Base-by-base conservation (phyloP, 2,888 invertebrate species). In the Corythucha ciliata region DNA sequence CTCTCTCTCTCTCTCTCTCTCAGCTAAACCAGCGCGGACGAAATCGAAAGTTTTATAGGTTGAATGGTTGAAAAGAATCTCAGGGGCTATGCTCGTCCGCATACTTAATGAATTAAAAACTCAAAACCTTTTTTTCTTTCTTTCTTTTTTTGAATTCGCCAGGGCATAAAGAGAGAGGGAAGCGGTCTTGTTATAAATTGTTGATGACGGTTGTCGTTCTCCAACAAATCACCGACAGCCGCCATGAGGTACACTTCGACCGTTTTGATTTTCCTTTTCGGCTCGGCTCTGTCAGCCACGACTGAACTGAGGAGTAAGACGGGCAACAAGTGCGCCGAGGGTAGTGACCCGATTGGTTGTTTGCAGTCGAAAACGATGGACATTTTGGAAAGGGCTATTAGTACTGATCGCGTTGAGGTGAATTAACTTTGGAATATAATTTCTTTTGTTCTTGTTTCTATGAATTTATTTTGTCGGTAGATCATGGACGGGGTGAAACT, bases 281-380 rank as follows among this genome's bases (percentile, higher is more conserved):
- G 44, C 34, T 29, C 40, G 18, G 51, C 45, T 3, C 26, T 39
- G 6, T 40, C 48, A 27, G 46, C 36, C 14, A 27, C 39, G 8
- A 45, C 49, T 74, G 44, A 78, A 79, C 68, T 82, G 80, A 80
- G 80, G 80, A 63, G n/a, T n/a, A n/a, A n/a, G n/a, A n/a, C n/a
- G n/a, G n/a, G n/a, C n/a, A 78, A 77, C 56, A 79, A 81, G 64
- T 88, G 87, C 68, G 74, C 77, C 33, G 79, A 79, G 62, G 81
- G 81, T 61, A 80, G 80, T 61, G 85, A 86, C 67, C 80, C 83
- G 18, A 75, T 85, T 52, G 80, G 85, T 58, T 88, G 88, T 70
- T 79, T 87, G 69, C 86, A 87, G 69, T 83, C 79, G 73, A 84
- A 83, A 67, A 82, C 85, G 57, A 79, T 87, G 73, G 79, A 80